Evolutionary conservation across 2,888 invertebrate genomes (phyloP).

Genomic region (Furcula furcula): DNA sequence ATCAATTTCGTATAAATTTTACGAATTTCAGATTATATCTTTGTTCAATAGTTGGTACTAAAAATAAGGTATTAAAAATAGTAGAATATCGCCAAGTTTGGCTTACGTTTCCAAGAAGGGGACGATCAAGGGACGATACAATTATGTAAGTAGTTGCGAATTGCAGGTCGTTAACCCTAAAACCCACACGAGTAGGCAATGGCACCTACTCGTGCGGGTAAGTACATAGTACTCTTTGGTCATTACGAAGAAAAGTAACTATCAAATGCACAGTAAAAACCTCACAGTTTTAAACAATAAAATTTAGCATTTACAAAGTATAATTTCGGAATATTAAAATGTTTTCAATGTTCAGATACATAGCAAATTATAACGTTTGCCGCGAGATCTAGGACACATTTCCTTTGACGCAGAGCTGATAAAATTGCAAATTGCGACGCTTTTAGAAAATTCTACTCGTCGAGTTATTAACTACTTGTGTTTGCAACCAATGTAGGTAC

Average conservation of each 20-base stretch:
- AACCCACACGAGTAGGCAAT: constrained; percentile 56
- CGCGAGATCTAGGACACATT: constrained; percentile 59
- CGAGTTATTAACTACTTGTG: constrained; percentile 1
- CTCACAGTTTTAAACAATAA: no score
- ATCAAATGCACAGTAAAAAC: no score
- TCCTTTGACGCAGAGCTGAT: constrained; percentile 62
- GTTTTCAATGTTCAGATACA: constrained; percentile 32
- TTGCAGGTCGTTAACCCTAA: constrained; percentile 49
- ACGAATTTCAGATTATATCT: no score
- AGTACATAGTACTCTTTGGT: no score
- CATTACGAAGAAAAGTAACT: no score
- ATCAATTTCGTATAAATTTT: no score
- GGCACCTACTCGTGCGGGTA: no score
- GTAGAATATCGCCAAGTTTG: background rate
- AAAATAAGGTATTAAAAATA: no score
- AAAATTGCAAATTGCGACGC: constrained; percentile 59
- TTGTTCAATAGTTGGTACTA: no score
- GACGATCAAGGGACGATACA: constrained; percentile 18
- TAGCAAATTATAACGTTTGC: constrained; percentile 50
- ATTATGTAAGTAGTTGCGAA: constrained; percentile 54
- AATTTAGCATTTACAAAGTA: no score
- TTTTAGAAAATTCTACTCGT: constrained; percentile 15
- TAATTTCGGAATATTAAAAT: constrained; percentile 42
- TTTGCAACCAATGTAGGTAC: no score
- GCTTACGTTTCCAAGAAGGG: constrained; percentile 14